These are phyloP conservation scores for Dissostichus mawsoni DNA, from an alignment of 2,113 vertebrate species.

Conservation along the genomic window DNA sequence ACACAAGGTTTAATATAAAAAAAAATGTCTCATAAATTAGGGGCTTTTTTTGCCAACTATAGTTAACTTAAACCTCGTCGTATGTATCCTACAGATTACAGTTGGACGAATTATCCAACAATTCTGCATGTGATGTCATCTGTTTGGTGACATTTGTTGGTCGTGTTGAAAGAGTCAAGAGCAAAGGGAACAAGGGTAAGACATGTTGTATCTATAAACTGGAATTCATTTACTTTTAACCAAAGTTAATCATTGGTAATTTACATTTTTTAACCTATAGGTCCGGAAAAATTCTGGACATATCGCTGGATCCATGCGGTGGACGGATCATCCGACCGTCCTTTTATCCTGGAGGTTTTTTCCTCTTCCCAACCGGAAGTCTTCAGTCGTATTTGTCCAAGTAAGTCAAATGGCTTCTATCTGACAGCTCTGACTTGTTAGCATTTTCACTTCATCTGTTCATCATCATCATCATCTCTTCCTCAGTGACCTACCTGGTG, in stretches of 20 bases:
- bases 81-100: slow-evolving; percentile 83
- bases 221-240: not conserved
- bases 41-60: too few relatives aligned
- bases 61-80: not conserved
- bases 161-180: slow-evolving; percentile 88
- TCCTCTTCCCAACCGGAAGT: slow-evolving; percentile 93
- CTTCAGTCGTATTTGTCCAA: slow-evolving; percentile 90
- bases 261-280: slow-evolving; percentile 62
- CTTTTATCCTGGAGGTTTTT: slow-evolving; percentile 93
- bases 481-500: slow-evolving; percentile 86
- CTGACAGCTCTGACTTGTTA: not conserved
- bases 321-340: slow-evolving; percentile 88
- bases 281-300: slow-evolving; percentile 90
- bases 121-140: slow-evolving; percentile 89
- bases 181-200: slow-evolving; percentile 83
- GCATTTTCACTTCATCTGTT: not conserved
- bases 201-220: not conserved
- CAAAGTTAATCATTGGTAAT: not conserved
- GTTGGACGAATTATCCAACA: slow-evolving; percentile 82
- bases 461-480: not conserved
- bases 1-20: too few relatives aligned
- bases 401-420: slow-evolving; percentile 74
- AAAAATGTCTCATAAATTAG: too few relatives aligned
- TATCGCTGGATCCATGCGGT: slow-evolving; percentile 92
- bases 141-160: slow-evolving; percentile 93